These are phyloP conservation scores for Enteromius anoplus DNA, from an alignment of 2,797 vertebrate species.

Conservation along the genomic window DNA sequence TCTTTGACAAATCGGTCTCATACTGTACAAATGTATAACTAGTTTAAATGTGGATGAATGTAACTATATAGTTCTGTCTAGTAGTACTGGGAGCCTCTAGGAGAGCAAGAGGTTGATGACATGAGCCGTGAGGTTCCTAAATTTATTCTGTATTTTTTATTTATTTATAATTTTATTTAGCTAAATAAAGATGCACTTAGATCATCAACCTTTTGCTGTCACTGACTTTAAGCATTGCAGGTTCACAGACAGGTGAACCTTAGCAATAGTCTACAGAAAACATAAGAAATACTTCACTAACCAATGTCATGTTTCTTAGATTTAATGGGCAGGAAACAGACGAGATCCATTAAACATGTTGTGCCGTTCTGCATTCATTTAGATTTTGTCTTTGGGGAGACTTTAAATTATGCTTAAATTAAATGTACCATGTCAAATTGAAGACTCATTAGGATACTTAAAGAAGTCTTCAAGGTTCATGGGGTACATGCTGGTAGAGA, in stretches of 20 bases:
- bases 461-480: slow-evolving; percentile 24
- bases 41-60: slow-evolving; percentile 10
- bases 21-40: neutral
- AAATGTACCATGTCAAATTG: slow-evolving; percentile 69
- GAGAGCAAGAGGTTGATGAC: neutral
- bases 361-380: slow-evolving; percentile 60
- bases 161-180: neutral
- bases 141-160: neutral
- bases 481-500: neutral
- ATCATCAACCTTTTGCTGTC: neutral
- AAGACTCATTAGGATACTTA: slow-evolving; percentile 67
- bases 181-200: neutral
- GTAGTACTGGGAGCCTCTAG: neutral
- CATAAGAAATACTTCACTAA: slow-evolving; percentile 10
- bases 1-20: slow-evolving; percentile 26
- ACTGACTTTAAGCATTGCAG: neutral
- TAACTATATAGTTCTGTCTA: neutral
- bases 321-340: slow-evolving; percentile 48
- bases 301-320: slow-evolving; percentile 34
- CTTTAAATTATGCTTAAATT: slow-evolving; percentile 67
- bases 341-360: slow-evolving; percentile 54
- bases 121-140: neutral
- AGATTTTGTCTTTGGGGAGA: slow-evolving; percentile 70
- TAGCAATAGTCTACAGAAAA: neutral
- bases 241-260: neutral